Conservation (phyloP, 2,888 invertebrate species). For the Antheraea yamamai region DNA sequence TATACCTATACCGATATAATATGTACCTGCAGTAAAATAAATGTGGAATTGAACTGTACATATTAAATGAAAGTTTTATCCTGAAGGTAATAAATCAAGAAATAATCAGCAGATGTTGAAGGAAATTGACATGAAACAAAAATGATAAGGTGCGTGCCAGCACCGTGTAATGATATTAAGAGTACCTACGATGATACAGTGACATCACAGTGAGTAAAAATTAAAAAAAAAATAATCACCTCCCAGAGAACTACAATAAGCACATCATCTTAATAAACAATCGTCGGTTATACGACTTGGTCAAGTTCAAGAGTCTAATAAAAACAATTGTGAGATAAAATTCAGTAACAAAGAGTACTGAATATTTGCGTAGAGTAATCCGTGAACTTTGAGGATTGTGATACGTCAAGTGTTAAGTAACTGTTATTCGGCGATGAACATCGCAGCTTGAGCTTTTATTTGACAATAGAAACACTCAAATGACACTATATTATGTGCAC, state of each 20-base stretch:
- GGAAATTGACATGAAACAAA: too few relatives aligned
- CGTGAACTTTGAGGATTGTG: background rate
- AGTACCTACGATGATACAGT: background rate
- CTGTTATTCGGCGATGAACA: background rate
- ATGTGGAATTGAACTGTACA: too few relatives aligned
- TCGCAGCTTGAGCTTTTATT: background rate
- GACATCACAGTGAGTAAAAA: background rate
- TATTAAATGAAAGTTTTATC: too few relatives aligned
- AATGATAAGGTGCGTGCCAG: too few relatives aligned
- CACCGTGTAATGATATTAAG: background rate
- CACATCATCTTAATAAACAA: background rate
- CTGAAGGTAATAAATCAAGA: too few relatives aligned
- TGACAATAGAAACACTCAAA: background rate
- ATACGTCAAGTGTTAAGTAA: background rate
- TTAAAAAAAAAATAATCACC: background rate
- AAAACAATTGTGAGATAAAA: background rate
- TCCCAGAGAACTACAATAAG: background rate
- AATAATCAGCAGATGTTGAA: too few relatives aligned
- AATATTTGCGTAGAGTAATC: background rate
- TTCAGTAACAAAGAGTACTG: background rate
- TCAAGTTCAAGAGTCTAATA: constrained; percentile 5
- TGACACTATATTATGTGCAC: background rate
- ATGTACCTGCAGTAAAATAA: too few relatives aligned
- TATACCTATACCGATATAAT: too few relatives aligned
- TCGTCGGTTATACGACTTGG: background rate